Percentiles rank a stretch among this genome's conserved stretches.
phyloP scores from a whole-genome alignment of 2,113 vertebrate genomes.

The Eubucco bourcierii region DNA sequence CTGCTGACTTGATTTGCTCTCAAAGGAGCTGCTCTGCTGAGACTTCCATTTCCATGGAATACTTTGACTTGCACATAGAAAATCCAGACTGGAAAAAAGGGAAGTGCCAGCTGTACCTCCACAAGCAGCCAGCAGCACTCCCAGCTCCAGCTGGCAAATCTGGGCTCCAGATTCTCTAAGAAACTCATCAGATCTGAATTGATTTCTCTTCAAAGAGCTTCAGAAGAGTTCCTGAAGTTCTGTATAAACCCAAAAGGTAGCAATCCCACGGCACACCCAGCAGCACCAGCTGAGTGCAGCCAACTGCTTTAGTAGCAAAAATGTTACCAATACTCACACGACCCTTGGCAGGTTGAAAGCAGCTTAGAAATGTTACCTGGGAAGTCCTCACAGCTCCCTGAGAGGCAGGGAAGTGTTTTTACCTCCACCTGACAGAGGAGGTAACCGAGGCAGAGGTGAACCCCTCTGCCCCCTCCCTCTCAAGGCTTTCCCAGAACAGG shows the following conservation, averaged over 20 bases:
- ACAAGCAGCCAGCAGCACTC: not conserved
- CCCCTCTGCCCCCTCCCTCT: not conserved
- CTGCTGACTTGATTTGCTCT: not conserved
- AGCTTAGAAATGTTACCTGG: constrained; percentile 19
- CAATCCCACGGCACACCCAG: constrained; percentile 59
- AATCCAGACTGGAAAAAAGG: not conserved
- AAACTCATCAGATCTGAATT: constrained; percentile 7
- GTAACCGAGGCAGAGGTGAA: constrained; percentile 26
- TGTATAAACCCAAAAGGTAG: constrained; percentile 71
- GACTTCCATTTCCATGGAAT: not conserved
- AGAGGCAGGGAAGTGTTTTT: not conserved
- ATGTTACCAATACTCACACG: constrained; percentile 54
- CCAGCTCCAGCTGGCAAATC: not conserved
- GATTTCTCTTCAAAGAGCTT: constrained; percentile 10
- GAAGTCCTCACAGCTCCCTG: not conserved
- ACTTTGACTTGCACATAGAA: not conserved
- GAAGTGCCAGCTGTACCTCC: not conserved
- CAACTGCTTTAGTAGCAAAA: constrained; percentile 43
- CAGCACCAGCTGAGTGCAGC: constrained; percentile 18
- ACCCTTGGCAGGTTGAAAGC: constrained; percentile 33
- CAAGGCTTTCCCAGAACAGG: not conserved
- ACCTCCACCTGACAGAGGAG: not conserved
- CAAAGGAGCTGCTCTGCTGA: not conserved
- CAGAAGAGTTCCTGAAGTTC: constrained; percentile 64
- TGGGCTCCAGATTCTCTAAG: constrained; percentile 9